Percentiles rank a stretch among this genome's conserved stretches.
These are phyloP conservation scores for Numenius phaeopus DNA, from an alignment of 2,797 vertebrate genomes.

Conservation along the genomic window DNA sequence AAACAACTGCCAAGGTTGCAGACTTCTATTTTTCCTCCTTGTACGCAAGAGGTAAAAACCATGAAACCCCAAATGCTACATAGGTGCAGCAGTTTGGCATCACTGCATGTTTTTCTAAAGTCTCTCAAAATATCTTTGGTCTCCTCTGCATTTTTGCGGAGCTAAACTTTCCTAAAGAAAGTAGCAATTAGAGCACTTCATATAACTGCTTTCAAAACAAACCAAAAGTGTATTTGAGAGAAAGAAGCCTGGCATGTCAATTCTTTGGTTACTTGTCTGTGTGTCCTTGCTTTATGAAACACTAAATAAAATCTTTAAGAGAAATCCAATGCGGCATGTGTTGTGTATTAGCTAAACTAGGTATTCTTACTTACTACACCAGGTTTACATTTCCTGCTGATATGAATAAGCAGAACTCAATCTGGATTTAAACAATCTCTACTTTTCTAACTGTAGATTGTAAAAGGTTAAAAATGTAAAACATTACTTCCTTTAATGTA, in stretches of 20 bases:
- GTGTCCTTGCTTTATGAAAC: neutral
- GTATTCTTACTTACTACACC: neutral
- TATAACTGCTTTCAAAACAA: conserved; percentile 71
- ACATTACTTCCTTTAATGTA: neutral
- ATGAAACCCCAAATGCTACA: neutral
- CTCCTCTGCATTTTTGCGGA: conserved; percentile 17
- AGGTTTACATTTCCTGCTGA: neutral
- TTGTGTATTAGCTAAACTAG: neutral
- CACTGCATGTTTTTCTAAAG: conserved; percentile 21
- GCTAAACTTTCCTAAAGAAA: conserved; percentile 38
- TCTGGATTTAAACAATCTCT: neutral
- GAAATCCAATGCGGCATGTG: neutral
- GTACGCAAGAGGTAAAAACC: conserved; percentile 23
- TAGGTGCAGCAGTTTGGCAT: neutral
- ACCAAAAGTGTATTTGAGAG: neutral
- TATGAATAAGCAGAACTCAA: neutral
- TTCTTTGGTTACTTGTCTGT: conserved; percentile 13
- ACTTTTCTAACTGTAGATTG: neutral
- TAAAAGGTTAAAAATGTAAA: neutral
- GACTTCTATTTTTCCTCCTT: neutral
- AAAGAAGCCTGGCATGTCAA: neutral
- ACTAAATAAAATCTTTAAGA: neutral
- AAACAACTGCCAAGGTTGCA: conserved; percentile 29
- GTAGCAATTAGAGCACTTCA: conserved; percentile 23
- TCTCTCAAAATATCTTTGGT: conserved; percentile 47